Conservation (phyloP, 2,888 invertebrate genomes). For the Drosophila recens region DNA sequence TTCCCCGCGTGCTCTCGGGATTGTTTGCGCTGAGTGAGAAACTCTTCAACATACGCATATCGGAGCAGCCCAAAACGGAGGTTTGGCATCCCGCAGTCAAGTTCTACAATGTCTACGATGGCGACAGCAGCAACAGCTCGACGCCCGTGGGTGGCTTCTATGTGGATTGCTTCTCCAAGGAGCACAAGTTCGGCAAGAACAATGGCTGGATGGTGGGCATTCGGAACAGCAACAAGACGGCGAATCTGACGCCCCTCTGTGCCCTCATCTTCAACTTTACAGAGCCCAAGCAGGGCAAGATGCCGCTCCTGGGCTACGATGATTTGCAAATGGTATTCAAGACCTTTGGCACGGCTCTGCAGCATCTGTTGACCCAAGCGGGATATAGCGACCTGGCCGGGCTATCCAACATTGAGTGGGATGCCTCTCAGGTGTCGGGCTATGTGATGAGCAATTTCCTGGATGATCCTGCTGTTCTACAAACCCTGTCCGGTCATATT, state of each 20-base stretch:
- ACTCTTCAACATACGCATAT: slow-evolving; percentile 92
- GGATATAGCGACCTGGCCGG: slow-evolving; percentile 94
- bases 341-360: slow-evolving; percentile 94
- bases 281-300: slow-evolving; percentile 87
- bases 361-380: slow-evolving; percentile 93
- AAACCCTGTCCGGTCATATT: slow-evolving; percentile 90
- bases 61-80: slow-evolving; percentile 88
- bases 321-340: slow-evolving; percentile 92
- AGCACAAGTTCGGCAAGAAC: slow-evolving; percentile 88
- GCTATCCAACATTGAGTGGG: slow-evolving; percentile 96
- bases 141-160: slow-evolving; percentile 92
- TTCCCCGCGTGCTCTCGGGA: slow-evolving; percentile 92
- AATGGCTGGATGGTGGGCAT: slow-evolving; percentile 93
- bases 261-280: slow-evolving; percentile 93
- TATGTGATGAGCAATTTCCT: slow-evolving; percentile 94
- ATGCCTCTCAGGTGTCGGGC: slow-evolving; percentile 93
- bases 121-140: slow-evolving; percentile 65
- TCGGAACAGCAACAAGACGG: slow-evolving; percentile 89
- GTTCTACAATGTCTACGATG: slow-evolving; percentile 92
- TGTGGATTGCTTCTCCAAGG: slow-evolving; percentile 91
- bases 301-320: slow-evolving; percentile 90
- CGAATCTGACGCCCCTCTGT: slow-evolving; percentile 90
- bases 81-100: slow-evolving; percentile 95
- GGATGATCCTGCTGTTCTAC: slow-evolving; percentile 88
- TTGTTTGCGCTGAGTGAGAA: slow-evolving; percentile 91